These are phyloP conservation scores for Adelphocoris suturalis DNA, from an alignment of 2,888 invertebrate species.

Conservation along the genomic window DNA sequence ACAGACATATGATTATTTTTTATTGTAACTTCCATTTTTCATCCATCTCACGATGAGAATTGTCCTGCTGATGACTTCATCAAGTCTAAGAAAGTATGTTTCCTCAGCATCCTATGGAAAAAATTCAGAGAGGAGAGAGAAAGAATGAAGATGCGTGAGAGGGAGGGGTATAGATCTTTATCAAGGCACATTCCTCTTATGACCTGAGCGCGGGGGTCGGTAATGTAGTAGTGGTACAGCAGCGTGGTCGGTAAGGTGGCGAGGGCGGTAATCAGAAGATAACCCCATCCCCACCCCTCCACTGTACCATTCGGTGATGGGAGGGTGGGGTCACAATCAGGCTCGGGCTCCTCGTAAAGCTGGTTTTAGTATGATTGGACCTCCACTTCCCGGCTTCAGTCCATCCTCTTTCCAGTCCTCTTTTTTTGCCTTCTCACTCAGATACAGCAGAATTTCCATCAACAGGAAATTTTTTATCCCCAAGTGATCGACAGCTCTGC, in stretches of 20 bases:
- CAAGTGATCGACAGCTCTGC: neutral
- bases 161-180: neutral
- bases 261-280: constrained; percentile 65
- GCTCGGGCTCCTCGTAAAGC: constrained; percentile 64
- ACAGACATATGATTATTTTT: too few relatives aligned
- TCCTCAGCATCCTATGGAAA: neutral
- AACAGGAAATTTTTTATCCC: neutral
- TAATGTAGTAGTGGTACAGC: neutral
- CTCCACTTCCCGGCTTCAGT: constrained; percentile 27
- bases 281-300: constrained; percentile 42
- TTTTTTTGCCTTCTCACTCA: neutral
- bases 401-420: neutral
- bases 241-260: neutral
- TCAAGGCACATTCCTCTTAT: neutral
- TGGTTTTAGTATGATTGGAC: constrained; percentile 69
- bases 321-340: constrained; percentile 62
- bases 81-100: neutral
- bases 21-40: too few relatives aligned
- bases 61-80: neutral
- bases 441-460: constrained; percentile 5
- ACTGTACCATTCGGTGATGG: neutral
- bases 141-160: neutral
- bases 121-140: neutral
- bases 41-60: too few relatives aligned
- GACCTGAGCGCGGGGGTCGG: neutral